These are phyloP conservation scores for Sipha flava DNA, from an alignment of 1,140 invertebrate genomes.

Conservation along the genomic window DNA sequence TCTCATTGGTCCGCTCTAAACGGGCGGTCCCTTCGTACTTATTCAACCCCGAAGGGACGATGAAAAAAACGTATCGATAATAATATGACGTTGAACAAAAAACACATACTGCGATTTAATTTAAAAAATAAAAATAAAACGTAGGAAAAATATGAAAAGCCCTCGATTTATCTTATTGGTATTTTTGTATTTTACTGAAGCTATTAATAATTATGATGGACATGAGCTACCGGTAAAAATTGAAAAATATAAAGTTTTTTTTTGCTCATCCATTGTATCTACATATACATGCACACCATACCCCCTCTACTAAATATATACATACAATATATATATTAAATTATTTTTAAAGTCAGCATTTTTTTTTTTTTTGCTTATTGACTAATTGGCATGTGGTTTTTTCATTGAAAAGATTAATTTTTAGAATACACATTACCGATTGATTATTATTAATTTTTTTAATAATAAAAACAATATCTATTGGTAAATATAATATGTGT, in stretches of 20 bases:
- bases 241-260: slow-evolving; percentile 3
- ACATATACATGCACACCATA: not conserved
- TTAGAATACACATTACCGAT: not conserved
- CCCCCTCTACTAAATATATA: not conserved
- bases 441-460: slow-evolving; percentile 7
- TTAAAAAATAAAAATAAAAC: slow-evolving; percentile 21
- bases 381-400: slow-evolving; percentile 1
- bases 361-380: not conserved
- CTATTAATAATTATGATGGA: slow-evolving; percentile 31
- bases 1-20: slow-evolving; percentile 22
- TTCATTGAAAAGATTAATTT: slow-evolving; percentile 18
- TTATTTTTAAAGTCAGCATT: slow-evolving; percentile 21
- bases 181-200: slow-evolving; percentile 25
- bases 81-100: slow-evolving; percentile 5
- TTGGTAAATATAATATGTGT: not conserved
- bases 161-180: slow-evolving; percentile 31
- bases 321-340: not conserved
- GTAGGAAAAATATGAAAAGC: slow-evolving; percentile 30
- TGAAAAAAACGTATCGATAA: slow-evolving; percentile 23
- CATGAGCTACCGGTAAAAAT: not conserved
- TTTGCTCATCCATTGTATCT: not conserved
- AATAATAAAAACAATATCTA: not conserved
- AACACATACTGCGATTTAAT: slow-evolving; percentile 25
- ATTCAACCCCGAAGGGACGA: slow-evolving; percentile 23
- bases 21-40: slow-evolving; percentile 28